Base-by-base conservation (phyloP, 2,888 invertebrate species). In the Pseudococcus viburni region DNA sequence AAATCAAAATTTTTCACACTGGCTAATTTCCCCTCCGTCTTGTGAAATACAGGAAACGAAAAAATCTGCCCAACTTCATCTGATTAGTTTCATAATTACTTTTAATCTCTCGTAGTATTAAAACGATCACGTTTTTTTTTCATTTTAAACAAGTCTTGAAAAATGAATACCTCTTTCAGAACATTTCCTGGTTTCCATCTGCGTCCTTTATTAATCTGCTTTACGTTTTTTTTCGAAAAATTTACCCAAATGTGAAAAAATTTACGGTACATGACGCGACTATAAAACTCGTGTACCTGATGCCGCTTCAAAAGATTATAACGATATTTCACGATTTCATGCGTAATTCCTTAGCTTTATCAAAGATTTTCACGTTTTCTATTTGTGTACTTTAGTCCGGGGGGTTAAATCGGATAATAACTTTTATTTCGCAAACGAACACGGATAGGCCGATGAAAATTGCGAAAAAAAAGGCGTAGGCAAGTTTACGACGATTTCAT, bases 241-340 rank as follows among this genome's bases (percentile, higher is more conserved):
- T 33, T 15, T 15, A 12, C 12, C 64, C 19, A 17, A 33, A 73
- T 73, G 11, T 73, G 12, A 64, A 73, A 33, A 73, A 73, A 33
- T 73, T 17, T 17, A 33, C 33, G 33, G 19, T 64, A 12, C 7
- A 19, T 11, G 33, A 33, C 17, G 33, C 68, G 33, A 73, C 33
- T 26, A 73, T 73, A 73, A 73, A 73, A 73, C 73, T 73, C 8
- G 26, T 15, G 12, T 73, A 73, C 33, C 33, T 73, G 73, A 39
- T 33, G 15, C 33, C 8, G 33, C 15, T 73, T 73, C 33, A 33
- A 73, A 73, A 73, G 73, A 73, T 73, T 73, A 73, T 39, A 73
- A 73, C 73, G 33, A 73, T 73, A 73, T 73, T 73, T 73, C 73
- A 73, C 26, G 73, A 73, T 73, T 73, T 73, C 73, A 73, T 33